Percentiles rank a stretch among this genome's conserved stretches.
phyloP scores from a whole-genome alignment of 35 echinoderm and acorn worm genomes.

The Apostichopus japonicus region DNA sequence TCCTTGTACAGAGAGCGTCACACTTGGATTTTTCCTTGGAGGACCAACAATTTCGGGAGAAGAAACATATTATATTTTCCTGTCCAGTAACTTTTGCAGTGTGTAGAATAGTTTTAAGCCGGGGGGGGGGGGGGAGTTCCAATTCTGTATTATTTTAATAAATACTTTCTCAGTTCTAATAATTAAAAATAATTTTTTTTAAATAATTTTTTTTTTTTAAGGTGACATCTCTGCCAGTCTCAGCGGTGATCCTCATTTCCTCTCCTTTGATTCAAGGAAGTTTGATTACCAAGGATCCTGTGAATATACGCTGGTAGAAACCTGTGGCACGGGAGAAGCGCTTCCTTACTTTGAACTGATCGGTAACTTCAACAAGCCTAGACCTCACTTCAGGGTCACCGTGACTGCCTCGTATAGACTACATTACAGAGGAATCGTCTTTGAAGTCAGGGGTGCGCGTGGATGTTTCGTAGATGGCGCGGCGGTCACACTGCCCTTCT shows the following conservation, averaged over 20 bases:
- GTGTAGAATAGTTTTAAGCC: too few species aligned
- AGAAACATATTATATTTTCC: too few species aligned
- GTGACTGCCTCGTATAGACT: neutral
- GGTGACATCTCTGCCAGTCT: neutral
- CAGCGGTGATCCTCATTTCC: constrained; percentile 1
- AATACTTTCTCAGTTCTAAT: too few species aligned
- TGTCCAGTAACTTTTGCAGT: too few species aligned
- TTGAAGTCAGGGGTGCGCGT: neutral
- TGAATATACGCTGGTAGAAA: constrained; percentile 19
- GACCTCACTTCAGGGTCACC: neutral
- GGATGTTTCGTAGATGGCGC: constrained; percentile 1
- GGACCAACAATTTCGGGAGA: too few species aligned
- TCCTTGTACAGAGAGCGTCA: too few species aligned
- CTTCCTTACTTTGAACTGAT: neutral
- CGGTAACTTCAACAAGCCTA: neutral
- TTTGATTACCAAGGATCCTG: constrained; percentile 33
- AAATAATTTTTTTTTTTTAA: neutral
- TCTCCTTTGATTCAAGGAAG: neutral
- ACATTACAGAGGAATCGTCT: neutral
- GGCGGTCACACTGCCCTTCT: neutral
- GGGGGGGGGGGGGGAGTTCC: too few species aligned
- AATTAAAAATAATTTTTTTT: too few species aligned
- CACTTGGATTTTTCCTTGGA: too few species aligned
- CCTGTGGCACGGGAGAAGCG: neutral
- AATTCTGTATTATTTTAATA: too few species aligned